Percentiles rank a stretch among this genome's conserved stretches.
These are phyloP conservation scores for Amblyjoppa fuscipennis DNA, from an alignment of 2,888 invertebrate genomes.

Conservation along the genomic window DNA sequence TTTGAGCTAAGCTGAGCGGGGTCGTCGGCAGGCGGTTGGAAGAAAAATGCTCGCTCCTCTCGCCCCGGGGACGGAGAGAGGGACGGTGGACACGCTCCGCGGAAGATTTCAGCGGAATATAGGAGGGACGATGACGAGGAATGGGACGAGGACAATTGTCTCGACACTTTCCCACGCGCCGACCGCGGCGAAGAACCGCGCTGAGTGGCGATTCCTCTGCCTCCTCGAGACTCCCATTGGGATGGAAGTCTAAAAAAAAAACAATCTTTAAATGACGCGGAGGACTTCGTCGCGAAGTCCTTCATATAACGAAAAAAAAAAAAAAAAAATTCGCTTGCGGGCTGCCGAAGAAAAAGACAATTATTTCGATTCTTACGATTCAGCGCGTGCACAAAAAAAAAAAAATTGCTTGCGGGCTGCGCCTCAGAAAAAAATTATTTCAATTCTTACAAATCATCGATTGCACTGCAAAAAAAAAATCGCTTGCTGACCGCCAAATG, in stretches of 20 bases:
- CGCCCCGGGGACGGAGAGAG: not conserved
- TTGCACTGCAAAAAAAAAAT: no score
- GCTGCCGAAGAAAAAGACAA: no score
- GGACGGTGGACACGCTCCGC: not conserved
- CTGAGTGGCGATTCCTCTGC: conserved; percentile 9
- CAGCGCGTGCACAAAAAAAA: no score
- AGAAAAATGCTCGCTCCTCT: conserved; percentile 7
- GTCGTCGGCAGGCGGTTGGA: not conserved
- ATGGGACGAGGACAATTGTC: conserved; percentile 23
- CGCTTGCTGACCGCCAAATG: no score
- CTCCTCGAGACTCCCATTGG: not conserved
- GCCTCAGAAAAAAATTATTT: no score
- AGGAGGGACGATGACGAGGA: conserved; percentile 1
- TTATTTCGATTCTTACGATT: no score
- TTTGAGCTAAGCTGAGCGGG: conserved; percentile 2
- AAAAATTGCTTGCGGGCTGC: no score
- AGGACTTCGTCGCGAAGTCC: no score
- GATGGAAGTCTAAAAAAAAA: not conserved
- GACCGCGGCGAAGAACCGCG: conserved; percentile 9
- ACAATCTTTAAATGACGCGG: not conserved
- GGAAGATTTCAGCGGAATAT: conserved; percentile 10
- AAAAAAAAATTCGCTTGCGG: no score
- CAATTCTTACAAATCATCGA: no score
- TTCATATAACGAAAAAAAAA: no score
- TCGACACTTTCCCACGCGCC: conserved; percentile 46